Base-by-base conservation (phyloP, 2,113 vertebrate genomes). In the Muscicapa adusta region DNA sequence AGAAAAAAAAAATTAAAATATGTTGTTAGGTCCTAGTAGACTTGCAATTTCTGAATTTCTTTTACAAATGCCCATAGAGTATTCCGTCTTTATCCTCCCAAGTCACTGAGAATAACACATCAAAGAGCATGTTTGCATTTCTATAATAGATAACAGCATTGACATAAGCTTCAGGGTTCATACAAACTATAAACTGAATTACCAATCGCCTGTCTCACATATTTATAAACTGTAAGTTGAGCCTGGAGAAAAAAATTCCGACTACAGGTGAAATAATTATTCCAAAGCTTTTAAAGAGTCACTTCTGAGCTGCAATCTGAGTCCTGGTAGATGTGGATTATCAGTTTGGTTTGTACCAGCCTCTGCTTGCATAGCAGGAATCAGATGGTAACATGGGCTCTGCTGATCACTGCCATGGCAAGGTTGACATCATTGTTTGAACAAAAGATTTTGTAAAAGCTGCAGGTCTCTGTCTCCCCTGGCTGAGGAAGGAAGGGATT, bases 61-160 rank as follows among this genome's bases (percentile, higher is more conserved):
- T 96, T 74, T 75, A 91, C 75, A 96, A 94, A 96, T 84, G 77
- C 91, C 93, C 78, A 93, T 54, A 85, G 96, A 97, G 96, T 96
- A 97, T 97, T 98, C 97, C 6, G 0, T 95, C 96, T 97, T 97
- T 97, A 97, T 97, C 96, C 97, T 97, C 96, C 93, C 92, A 96
- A 95, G 96, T 97, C 96, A 97, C 97, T 89, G 84, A 97, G 97
- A 98, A 97, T 95, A 97, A 97, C 96, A 98, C 98, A 98, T 98
- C 98, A 98, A 98, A 98, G 98, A 97, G 96, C 85, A 90, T 89
- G 97, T 97, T 96, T 97, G 97, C 98, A 97, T 98, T 98, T 97
- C 94, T 96, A 80, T 96, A 95, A 97, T 95, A 98, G 98, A 98
- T 98, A 98, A 97, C 97, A 96, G 97, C 97, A 93, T 93, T 96